Percentiles rank a stretch among this genome's conserved stretches.
Conservation (phyloP, 2,113 vertebrate genomes). For the Helogale parvula region DNA sequence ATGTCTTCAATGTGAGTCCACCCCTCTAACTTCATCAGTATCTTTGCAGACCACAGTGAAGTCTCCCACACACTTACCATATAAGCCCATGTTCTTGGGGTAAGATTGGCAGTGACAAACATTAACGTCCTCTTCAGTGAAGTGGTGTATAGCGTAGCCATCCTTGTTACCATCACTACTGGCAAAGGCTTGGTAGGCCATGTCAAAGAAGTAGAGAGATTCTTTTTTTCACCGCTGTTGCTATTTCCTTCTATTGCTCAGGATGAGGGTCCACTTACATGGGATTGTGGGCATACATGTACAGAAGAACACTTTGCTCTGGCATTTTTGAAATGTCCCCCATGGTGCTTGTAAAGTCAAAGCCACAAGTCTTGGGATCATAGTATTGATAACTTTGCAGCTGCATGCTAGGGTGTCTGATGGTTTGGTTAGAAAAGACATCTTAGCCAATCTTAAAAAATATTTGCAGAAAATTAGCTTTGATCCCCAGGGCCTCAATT, state of each 20-base stretch:
- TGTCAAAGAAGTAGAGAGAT: slow-evolving; percentile 84
- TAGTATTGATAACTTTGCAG: slow-evolving; percentile 92
- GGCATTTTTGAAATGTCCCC: slow-evolving; percentile 90
- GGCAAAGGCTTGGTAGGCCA: not conserved
- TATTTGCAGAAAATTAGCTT: slow-evolving; percentile 91
- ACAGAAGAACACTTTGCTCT: slow-evolving; percentile 90
- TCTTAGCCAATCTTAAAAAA: slow-evolving; percentile 89
- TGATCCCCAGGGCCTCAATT: slow-evolving; percentile 89
- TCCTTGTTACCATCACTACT: slow-evolving; percentile 92
- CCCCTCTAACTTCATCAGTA: slow-evolving; percentile 46
- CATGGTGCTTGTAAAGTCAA: slow-evolving; percentile 91
- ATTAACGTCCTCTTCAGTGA: slow-evolving; percentile 86
- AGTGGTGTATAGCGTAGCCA: slow-evolving; percentile 93
- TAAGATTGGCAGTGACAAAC: slow-evolving; percentile 91
- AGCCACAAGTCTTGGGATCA: slow-evolving; percentile 91
- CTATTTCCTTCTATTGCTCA: slow-evolving; percentile 93
- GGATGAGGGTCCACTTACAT: slow-evolving; percentile 90
- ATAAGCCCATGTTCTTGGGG: slow-evolving; percentile 97
- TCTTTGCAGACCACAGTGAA: slow-evolving; percentile 93
- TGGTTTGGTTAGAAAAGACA: slow-evolving; percentile 91
- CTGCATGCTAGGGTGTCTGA: slow-evolving; percentile 87
- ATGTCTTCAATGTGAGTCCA: not conserved
- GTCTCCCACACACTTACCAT: slow-evolving; percentile 93
- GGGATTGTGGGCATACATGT: slow-evolving; percentile 93
- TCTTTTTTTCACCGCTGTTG: slow-evolving; percentile 90